Conservation (phyloP, 2,797 vertebrate species). For the Macrochelys suwanniensis region DNA sequence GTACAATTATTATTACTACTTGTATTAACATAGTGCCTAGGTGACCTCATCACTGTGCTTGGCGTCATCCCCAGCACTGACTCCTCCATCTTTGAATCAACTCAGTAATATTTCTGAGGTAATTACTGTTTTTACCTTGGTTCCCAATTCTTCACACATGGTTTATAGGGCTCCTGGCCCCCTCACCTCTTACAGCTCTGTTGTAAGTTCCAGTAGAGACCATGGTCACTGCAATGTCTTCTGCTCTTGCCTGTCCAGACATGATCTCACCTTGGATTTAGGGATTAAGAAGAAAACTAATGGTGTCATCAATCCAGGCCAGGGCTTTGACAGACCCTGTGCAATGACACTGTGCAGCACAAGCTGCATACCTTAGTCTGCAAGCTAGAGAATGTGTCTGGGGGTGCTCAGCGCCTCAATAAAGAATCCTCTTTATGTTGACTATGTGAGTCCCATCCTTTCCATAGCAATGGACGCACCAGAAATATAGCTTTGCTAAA, state of each 20-base stretch:
- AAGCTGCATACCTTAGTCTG: not conserved
- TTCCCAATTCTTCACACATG: constrained; percentile 1
- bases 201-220: not conserved
- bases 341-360: not conserved
- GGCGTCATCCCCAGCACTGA: not conserved
- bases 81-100: not conserved
- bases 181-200: not conserved
- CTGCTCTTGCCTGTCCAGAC: not conserved
- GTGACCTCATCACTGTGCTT: not conserved
- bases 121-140: not conserved
- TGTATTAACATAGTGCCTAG: not conserved
- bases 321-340: not conserved
- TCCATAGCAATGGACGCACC: not conserved
- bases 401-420: not conserved
- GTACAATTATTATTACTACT: not conserved
- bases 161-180: not conserved
- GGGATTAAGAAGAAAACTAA: not conserved
- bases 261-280: not conserved
- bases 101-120: not conserved
- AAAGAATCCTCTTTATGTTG: not conserved
- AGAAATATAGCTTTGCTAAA: not conserved
- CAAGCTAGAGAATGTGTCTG: not conserved
- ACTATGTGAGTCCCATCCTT: not conserved
- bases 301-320: not conserved
- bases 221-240: not conserved